These are phyloP conservation scores for Gonatopus flavifemur DNA, from an alignment of 1,140 invertebrate species.

Conservation along the genomic window DNA sequence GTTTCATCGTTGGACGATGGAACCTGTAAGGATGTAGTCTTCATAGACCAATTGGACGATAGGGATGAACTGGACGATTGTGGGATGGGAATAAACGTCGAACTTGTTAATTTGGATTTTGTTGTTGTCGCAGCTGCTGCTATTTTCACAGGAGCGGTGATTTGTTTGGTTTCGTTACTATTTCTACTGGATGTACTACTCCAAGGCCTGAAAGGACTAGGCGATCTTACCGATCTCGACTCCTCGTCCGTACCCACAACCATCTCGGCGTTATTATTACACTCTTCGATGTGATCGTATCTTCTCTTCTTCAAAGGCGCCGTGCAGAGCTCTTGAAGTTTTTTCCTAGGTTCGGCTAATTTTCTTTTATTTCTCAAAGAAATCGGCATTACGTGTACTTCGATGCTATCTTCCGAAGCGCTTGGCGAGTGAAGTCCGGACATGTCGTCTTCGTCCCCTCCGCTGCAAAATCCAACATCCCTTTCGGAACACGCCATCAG, in stretches of 20 bases:
- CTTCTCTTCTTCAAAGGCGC: slow-evolving; percentile 70
- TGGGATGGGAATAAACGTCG: too few relatives aligned
- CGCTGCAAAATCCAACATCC: slow-evolving; percentile 73
- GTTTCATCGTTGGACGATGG: too few relatives aligned
- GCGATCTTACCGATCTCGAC: slow-evolving; percentile 41
- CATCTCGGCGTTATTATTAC: too few relatives aligned
- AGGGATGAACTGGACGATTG: too few relatives aligned
- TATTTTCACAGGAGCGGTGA: too few relatives aligned
- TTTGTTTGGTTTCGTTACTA: slow-evolving; percentile 21
- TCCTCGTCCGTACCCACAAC: slow-evolving; percentile 45
- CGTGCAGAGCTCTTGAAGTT: slow-evolving; percentile 44
- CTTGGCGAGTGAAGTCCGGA: slow-evolving; percentile 66
- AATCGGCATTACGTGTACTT: slow-evolving; percentile 67
- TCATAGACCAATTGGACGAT: too few relatives aligned
- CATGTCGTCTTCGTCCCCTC: slow-evolving; percentile 67
- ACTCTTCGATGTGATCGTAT: slow-evolving; percentile 51
- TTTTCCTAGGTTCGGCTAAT: slow-evolving; percentile 68
- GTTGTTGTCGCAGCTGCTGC: too few relatives aligned
- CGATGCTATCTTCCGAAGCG: slow-evolving; percentile 75
- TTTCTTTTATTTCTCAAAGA: slow-evolving; percentile 66
- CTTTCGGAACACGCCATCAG: slow-evolving; percentile 57
- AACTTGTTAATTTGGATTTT: too few relatives aligned
- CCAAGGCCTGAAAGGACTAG: slow-evolving; percentile 63
- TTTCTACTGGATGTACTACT: slow-evolving; percentile 36
- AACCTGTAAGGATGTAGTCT: too few relatives aligned